Evolutionary conservation across 2,888 invertebrate genomes (phyloP), one percentile per base, ranked within the genome.

Genomic region (Drosophila anomalata): DNA sequence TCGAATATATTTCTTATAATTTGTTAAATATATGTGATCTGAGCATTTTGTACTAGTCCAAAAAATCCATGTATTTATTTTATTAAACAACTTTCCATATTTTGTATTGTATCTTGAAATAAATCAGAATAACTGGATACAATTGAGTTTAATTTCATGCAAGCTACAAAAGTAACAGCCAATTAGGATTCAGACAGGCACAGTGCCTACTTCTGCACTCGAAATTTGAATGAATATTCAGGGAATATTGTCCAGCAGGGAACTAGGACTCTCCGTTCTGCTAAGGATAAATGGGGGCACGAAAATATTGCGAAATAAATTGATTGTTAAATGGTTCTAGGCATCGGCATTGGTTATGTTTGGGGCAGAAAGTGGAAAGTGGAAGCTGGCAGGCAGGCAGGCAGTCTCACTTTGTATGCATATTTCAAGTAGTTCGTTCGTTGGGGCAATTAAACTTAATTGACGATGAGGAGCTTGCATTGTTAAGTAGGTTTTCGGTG

Each of bases 221-320:
- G 59, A 79, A 70, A 73, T 77, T 75, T 65, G 77, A 63, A 83
- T 86, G 78, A 82, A 82, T 82, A 83, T 86, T 75, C 86, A 83
- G 75, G 63, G 66, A 67, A 70, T 69, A 42, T 20, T 56, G 51
- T 26, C 29, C 20, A 31, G 7, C 12, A n/a, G 36, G n/a, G 8
- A 20, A 4, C 33, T 9, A 11, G 50, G 29, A 29, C 29, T 29
- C 29, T 29, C 29, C 9, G 29, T 29, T 3, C 29, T 9, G 31
- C n/a, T 31, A 46, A 24, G 58, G 51, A 47, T 24, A 24, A 42
- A 50, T 50, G 36, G 51, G 47, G 54, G 66, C 60, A 78, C 73
- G 66, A 79, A 80, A 81, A 77, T 88, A 88, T 88, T 73, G 65
- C 57, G 70, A 73, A 88, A 81, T 85, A 88, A 88, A 89, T 88